Base-by-base conservation (phyloP, 2,888 invertebrate genomes). In the Melikaiella ostensackeni region DNA sequence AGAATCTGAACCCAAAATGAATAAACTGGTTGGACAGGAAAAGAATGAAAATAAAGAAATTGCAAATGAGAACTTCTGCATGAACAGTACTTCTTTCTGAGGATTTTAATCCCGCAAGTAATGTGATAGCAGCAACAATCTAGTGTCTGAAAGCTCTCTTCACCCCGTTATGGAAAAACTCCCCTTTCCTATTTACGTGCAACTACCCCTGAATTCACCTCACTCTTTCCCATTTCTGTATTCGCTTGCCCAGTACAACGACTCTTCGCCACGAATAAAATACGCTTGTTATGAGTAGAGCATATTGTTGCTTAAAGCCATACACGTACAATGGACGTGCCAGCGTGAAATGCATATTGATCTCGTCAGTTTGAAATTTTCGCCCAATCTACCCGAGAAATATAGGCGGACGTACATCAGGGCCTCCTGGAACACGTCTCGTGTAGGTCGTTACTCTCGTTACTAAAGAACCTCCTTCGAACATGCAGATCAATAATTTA, bases 61-160 rank as follows among this genome's bases (percentile, higher is more conserved):
- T 87, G 87, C 87, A 89, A 89, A 89, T 89, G 89, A 88, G 88
- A 87, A 86, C 87, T 86, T 87, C 85, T 83, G 83, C 86, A 84
- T 83, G 83, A 81, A 84, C 86, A 86, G 84, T 87, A 88, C 89
- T 89, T 89, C 88, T 88, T 88, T 84, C 85, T 79, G 85, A 85
- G 87, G 85, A 86, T 89, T 89, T 88, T 87, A 88, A 89, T 88
- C 87, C 87, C 86, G 82, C 81, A 84, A 84, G 86, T 86, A 86
- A 86, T 85, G 83, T 83, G 85, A 85, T 84, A 84, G 82, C 82
- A 74, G 79, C 82, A 46, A 50, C 75, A 81, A 80, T 77, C 76
- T 80, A 57, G 11, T 21, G 24, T 21, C 24, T 57, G 13, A 13
- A n/a, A 50, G 38, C 30, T n/a, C 50, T 70, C 46, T n/a, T 70